These are phyloP conservation scores for Stenolophus ochropezus DNA, from an alignment of 2,888 invertebrate genomes.

Conservation along the genomic window DNA sequence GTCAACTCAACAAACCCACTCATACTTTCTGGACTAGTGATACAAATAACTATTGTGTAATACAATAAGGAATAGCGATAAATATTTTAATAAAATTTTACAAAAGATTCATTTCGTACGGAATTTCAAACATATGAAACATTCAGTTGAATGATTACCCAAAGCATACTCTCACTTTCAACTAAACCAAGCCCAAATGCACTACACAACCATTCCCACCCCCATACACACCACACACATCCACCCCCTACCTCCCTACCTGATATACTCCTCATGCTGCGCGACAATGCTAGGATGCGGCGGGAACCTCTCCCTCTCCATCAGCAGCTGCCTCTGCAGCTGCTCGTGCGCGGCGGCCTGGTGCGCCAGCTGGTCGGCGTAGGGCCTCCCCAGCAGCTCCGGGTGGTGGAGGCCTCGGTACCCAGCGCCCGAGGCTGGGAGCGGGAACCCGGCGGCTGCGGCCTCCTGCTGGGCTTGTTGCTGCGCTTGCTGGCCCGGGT, in stretches of 20 bases:
- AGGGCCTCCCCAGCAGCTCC: slow-evolving; percentile 86
- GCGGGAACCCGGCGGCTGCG: slow-evolving; percentile 75
- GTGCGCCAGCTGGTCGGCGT: slow-evolving; percentile 88
- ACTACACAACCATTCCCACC: too few species aligned
- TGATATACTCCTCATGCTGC: slow-evolving; percentile 81
- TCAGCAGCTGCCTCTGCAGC: slow-evolving; percentile 87
- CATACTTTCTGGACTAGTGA: too few species aligned
- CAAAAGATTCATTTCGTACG: too few species aligned
- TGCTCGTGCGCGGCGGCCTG: slow-evolving; percentile 89
- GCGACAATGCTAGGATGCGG: slow-evolving; percentile 80
- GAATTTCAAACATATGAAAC: too few species aligned
- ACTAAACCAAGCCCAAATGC: too few species aligned
- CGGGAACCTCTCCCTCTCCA: slow-evolving; percentile 86
- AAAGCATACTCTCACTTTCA: too few species aligned
- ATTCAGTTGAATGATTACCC: too few species aligned
- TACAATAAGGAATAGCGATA: too few species aligned
- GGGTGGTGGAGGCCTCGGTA: slow-evolving; percentile 83
- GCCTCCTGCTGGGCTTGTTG: slow-evolving; percentile 77
- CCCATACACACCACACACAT: too few species aligned
- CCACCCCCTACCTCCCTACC: slow-evolving; percentile 70
- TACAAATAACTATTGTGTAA: too few species aligned
- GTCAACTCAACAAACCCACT: too few species aligned
- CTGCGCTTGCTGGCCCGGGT: slow-evolving; percentile 86
- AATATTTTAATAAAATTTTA: too few species aligned
- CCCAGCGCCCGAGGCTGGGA: slow-evolving; percentile 76